A percentile compares a stretch with the other conserved stretches of the same genome.
phyloP scores from a whole-genome alignment of 2,888 invertebrate genomes.

The Acrobasis suavella region DNA sequence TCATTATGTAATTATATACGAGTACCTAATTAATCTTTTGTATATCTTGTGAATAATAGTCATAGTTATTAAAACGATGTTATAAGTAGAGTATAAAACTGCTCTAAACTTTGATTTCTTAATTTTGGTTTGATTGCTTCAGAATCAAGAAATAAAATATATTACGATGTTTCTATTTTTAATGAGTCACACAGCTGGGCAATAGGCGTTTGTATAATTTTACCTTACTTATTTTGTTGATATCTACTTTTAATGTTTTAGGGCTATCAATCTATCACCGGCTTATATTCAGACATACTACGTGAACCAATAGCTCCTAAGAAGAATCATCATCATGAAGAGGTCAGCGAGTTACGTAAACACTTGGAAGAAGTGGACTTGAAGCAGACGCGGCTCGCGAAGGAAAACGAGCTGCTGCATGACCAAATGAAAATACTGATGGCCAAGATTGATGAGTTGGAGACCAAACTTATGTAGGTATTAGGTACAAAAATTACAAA shows the following conservation, averaged over 20 bases:
- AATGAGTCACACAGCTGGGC: too few relatives aligned
- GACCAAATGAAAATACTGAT: constrained; percentile 61
- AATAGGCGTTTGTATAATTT: too few relatives aligned
- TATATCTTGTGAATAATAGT: too few relatives aligned
- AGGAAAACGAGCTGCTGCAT: constrained; percentile 59
- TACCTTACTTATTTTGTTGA: constrained; percentile 5
- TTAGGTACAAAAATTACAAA: not conserved
- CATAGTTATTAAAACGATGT: too few relatives aligned
- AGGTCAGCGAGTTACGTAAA: constrained; percentile 52
- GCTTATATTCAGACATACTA: constrained; percentile 60
- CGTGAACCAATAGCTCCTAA: constrained; percentile 50
- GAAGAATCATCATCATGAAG: constrained; percentile 40
- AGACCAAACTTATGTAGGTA: constrained; percentile 65
- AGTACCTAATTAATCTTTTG: too few relatives aligned
- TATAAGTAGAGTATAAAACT: too few relatives aligned
- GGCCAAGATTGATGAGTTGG: constrained; percentile 61
- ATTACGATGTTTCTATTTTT: too few relatives aligned
- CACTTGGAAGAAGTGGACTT: constrained; percentile 55
- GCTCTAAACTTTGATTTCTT: too few relatives aligned
- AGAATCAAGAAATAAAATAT: too few relatives aligned
- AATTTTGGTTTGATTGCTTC: too few relatives aligned
- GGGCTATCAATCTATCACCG: constrained; percentile 70
- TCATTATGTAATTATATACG: too few relatives aligned
- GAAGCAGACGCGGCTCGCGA: constrained; percentile 52
- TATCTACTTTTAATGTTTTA: constrained; percentile 35